Evolutionary conservation across 2,797 vertebrate species (phyloP), one percentile per base, ranked within the genome.

Genomic region (Macrochelys suwanniensis): DNA sequence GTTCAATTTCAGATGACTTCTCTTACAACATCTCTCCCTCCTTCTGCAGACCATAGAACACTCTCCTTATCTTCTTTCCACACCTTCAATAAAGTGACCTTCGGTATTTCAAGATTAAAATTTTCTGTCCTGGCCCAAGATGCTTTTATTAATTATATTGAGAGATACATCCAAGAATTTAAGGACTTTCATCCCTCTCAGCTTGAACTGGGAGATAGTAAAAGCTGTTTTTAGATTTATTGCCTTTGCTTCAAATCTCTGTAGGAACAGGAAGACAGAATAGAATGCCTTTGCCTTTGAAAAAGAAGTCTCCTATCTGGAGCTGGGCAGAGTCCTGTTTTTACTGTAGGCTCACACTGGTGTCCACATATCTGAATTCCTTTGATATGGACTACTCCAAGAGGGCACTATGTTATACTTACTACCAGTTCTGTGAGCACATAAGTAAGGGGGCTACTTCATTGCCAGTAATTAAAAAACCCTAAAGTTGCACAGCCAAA

Each of bases 61-160:
- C 61, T 87, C 28, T 96, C 33, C 85, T 95, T 97, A 91, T 95
- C 84, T 95, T 78, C 4, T 0, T 93, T 94, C 76, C 13, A 47
- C 68, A 92, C 84, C 88, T 95, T 84, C 84, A 92, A 10, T 95
- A 95, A 95, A 87, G 51, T 91, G 86, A 90, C 80, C 86, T 96
- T 91, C 96, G 82, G 78, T 93, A 37, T 82, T 82, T 91, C 74
- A 49, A 96, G 89, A 97, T 97, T 91, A 94, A 90, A 93, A 95
- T 89, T 90, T 78, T 15, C 82, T 89, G 74, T 93, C 78, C 84
- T 94, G 56, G n/a, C 26, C 45, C 90, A 87, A 82, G 90, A 50
- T 11, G 68, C 54, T 61, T 87, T 80, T 90, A 80, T 93, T 97
- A 94, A 87, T 91, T 92, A 31, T 91, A 82, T 96, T 91, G 82